Base-by-base conservation (phyloP, 2,113 vertebrate species). In the Chamaetylas fuelleborni region DNA sequence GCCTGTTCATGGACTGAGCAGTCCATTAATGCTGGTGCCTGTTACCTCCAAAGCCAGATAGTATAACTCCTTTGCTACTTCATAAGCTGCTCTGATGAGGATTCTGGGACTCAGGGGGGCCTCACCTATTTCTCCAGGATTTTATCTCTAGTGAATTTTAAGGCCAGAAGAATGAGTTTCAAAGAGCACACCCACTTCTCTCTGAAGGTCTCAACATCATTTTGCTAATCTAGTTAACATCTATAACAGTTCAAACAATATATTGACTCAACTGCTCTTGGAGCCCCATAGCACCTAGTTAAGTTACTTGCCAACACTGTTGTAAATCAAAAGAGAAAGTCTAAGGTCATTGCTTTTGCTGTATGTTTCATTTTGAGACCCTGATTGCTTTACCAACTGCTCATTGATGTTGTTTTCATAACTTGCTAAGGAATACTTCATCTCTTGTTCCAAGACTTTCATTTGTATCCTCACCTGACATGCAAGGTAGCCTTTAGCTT, bases 351-450 rank as follows among this genome's bases (percentile, higher is more conserved):
- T 92, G 36, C 36, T 36, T 36, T 36, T 36, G 96, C 88, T 96
- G 72, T 90, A 78, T 19, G 36, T 91, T 97, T 97, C 88, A 96
- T 31, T 81, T 86, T 77, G 86, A 83, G 87, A 76, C 81, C 29
- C 70, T 98, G 96, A 98, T 98, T 97, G 93, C 93, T 98, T 98
- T 98, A 97, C 97, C 97, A 98, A 98, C 96, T 98, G 98, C 87
- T 98, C 97, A 93, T 92, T 96, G 96, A 92, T 86, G 67, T 93
- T 91, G 72, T 78, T 96, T 97, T 94, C 96, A 93, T 91, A 96
- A 76, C 73, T 97, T 92, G 31, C 36, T 92, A 81, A 76, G 72
- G 78, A 56, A 81, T 81, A 94, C 22, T 93, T 95, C 45, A 53
- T 91, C 93, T 76, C 53, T 96, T 93, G 50, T 33, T 82, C 67